These are phyloP conservation scores for Corydoras sp. DNA, from an alignment of 2,113 vertebrate species.

Conservation along the genomic window DNA sequence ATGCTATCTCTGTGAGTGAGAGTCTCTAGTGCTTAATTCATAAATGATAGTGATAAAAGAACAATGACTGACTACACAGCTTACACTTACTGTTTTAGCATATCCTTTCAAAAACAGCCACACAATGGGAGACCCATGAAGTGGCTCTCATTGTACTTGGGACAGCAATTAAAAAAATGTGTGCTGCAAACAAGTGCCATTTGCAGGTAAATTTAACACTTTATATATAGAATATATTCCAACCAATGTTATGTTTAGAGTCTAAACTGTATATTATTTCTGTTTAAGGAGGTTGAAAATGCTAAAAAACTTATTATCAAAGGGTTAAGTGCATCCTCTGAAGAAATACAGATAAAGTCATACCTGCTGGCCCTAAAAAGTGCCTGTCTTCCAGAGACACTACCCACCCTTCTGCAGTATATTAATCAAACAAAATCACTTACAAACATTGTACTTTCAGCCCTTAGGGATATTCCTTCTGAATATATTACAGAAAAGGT, in stretches of 20 bases:
- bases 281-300: constrained; percentile 20
- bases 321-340: constrained; percentile 20
- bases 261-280: too few species aligned
- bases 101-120: constrained; percentile 17
- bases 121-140: constrained; percentile 10
- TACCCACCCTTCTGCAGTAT: constrained; percentile 24
- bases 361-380: constrained; percentile 30
- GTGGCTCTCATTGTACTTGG: constrained; percentile 27
- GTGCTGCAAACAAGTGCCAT: constrained; percentile 26
- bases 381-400: constrained; percentile 28
- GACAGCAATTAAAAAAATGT: constrained; percentile 29
- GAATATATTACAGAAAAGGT: constrained; percentile 29
- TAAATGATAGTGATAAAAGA: neutral
- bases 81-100: constrained; percentile 1
- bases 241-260: too few species aligned
- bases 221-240: too few species aligned
- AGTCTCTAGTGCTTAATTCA: neutral
- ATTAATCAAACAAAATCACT: constrained; percentile 20
- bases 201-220: constrained; percentile 15
- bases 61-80: neutral
- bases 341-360: constrained; percentile 20
- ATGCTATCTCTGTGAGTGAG: constrained; percentile 18
- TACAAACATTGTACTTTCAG: constrained; percentile 19
- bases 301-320: constrained; percentile 15
- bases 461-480: constrained; percentile 16